Evolutionary conservation across 2,888 invertebrate genomes (phyloP), one percentile per base, ranked within the genome.

Genomic region (Drosophila incognita): DNA sequence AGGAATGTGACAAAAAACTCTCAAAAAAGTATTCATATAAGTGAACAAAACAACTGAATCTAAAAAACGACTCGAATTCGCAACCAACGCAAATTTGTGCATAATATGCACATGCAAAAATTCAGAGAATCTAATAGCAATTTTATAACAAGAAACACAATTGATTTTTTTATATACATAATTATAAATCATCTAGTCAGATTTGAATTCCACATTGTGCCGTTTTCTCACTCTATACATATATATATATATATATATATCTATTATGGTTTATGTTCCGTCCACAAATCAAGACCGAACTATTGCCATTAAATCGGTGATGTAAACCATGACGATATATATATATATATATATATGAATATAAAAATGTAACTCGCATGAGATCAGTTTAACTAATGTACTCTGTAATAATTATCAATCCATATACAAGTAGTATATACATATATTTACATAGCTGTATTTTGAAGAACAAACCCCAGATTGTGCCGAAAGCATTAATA

Each of bases 211-310:
- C 42, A 54, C 46, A 59, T 65, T 72, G 62, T 65, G 69, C 76
- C 72, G 76, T 74, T 70, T 57, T 46, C 69, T 60, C 31, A 51
- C 51, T 60, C 31, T 49, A 58, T 58, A 60, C 35, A 35, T 53
- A 4, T 33, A 33, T 49, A 58, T 54, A 8, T n/a, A n/a, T 38
- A 40, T n/a, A 1, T 46, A 8, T n/a, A 53, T 35, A 68, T 67
- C 31, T 63, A 57, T 73, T 70, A 68, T 75, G 69, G 68, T 83
- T 83, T 83, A 66, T 76, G 85, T 85, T 77, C 87, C 87, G 86
- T 86, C 87, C 87, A 83, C 70, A 67, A 60, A 63, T 57, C 18
- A 71, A 58, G 66, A 54, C 59, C 74, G 71, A 52, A 65, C 53
- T 48, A 53, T 52, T 49, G 46, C 52, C 46, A 42, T 27, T 8